Percentiles rank a stretch among this genome's conserved stretches.
Evolutionary conservation across 2,888 invertebrate species (phyloP).

Genomic region (Altica lythri): DNA sequence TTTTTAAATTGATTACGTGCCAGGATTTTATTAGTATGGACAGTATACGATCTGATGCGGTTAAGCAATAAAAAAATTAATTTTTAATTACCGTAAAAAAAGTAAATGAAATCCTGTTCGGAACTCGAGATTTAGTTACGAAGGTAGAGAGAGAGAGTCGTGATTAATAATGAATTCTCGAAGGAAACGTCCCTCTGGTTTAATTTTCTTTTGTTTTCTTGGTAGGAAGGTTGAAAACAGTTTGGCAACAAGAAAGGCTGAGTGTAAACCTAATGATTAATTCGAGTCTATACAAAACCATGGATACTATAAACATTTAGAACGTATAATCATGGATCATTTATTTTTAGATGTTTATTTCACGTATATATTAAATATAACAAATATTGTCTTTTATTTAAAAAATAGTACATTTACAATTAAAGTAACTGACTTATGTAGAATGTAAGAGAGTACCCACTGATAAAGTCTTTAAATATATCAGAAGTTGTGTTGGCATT

Average conservation of each 20-base stretch:
- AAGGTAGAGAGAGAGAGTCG: constrained; percentile 26
- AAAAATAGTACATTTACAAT: too few species aligned
- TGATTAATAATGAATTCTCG: constrained; percentile 40
- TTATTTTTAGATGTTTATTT: too few species aligned
- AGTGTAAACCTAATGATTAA: constrained; percentile 23
- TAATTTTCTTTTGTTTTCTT: constrained; percentile 33
- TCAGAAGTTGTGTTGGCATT: too few species aligned
- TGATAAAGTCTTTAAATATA: too few species aligned
- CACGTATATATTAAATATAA: too few species aligned
- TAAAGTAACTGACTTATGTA: too few species aligned
- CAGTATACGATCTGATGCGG: not conserved
- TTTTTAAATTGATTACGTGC: not conserved
- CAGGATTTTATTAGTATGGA: constrained; percentile 12
- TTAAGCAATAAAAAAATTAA: constrained; percentile 14
- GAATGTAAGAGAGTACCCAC: too few species aligned
- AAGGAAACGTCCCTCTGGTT: constrained; percentile 28
- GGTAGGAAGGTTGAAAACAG: constrained; percentile 11
- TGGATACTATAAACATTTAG: not conserved
- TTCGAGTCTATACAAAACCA: constrained; percentile 3
- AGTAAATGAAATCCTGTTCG: constrained; percentile 33
- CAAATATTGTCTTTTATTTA: too few species aligned
- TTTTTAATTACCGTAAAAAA: constrained; percentile 30
- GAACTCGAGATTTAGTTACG: constrained; percentile 37
- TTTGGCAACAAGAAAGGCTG: constrained; percentile 13
- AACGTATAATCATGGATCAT: too few species aligned